Evolutionary conservation across 2,113 vertebrate species (phyloP).

Genomic region (Oxyura jamaicensis): DNA sequence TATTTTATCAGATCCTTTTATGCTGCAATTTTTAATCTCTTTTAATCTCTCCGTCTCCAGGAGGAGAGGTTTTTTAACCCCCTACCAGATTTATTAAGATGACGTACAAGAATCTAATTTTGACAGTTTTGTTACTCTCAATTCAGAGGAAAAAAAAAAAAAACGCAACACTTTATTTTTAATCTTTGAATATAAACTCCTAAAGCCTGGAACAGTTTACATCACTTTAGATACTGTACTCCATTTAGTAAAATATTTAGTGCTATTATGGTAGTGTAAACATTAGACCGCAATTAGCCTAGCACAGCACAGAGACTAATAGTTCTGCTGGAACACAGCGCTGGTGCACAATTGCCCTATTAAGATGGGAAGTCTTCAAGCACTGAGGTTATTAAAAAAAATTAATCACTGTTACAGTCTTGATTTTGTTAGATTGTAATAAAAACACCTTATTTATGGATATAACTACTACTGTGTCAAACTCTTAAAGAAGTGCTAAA

Average conservation of each 20-base stretch:
- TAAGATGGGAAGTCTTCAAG: conserved; percentile 68
- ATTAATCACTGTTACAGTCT: conserved; percentile 69
- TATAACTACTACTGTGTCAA: conserved; percentile 41
- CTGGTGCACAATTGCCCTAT: conserved; percentile 73
- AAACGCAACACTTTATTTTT: not conserved
- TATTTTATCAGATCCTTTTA: not conserved
- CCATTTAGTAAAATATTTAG: conserved; percentile 79
- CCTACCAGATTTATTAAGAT: not conserved
- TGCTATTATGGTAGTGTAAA: conserved; percentile 69
- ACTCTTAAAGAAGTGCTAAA: not conserved
- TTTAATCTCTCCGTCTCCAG: not conserved
- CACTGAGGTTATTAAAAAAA: conserved; percentile 75
- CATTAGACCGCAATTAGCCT: conserved; percentile 74
- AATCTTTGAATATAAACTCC: conserved; percentile 35
- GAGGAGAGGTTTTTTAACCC: not conserved
- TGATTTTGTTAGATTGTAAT: conserved; percentile 69
- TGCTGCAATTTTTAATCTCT: not conserved
- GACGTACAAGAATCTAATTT: not conserved
- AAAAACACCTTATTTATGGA: conserved; percentile 57
- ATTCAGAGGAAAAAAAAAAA: conserved; percentile 10
- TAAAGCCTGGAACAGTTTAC: conserved; percentile 64
- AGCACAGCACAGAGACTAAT: conserved; percentile 63
- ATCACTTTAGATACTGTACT: conserved; percentile 68
- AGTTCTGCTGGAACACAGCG: conserved; percentile 65
- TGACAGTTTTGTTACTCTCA: conserved; percentile 2